A percentile compares a stretch with the other conserved stretches of the same genome.
phyloP scores from a whole-genome alignment of 2,113 vertebrate species.

The Sinosuthora webbiana region DNA sequence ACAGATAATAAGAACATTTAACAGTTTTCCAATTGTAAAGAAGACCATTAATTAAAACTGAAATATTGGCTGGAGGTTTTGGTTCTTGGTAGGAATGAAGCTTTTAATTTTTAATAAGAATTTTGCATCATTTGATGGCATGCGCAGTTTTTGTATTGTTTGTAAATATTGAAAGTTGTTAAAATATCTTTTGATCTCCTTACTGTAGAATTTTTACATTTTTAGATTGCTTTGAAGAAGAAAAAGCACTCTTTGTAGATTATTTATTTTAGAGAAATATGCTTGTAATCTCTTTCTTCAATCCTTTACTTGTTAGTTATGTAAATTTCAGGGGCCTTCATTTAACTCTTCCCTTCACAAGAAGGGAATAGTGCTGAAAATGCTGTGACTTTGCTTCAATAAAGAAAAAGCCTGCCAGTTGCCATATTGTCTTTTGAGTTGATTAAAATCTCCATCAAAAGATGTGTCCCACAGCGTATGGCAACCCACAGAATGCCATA shows the following conservation, averaged over 20 bases:
- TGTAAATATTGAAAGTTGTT: conserved; percentile 84
- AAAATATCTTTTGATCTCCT: conserved; percentile 80
- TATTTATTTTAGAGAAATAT: conserved; percentile 88
- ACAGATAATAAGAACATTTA: conserved; percentile 59
- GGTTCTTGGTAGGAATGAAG: conserved; percentile 59
- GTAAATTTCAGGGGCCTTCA: conserved; percentile 69
- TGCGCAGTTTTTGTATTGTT: conserved; percentile 83
- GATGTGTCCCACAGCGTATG: not conserved
- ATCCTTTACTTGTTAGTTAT: conserved; percentile 61
- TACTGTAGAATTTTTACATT: conserved; percentile 80
- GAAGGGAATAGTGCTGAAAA: conserved; percentile 57
- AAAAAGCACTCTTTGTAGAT: conserved; percentile 78
- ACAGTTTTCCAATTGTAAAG: conserved; percentile 69
- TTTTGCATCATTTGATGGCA: conserved; percentile 73
- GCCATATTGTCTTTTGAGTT: conserved; percentile 49
- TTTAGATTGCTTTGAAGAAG: conserved; percentile 71
- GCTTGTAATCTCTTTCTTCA: conserved; percentile 64
- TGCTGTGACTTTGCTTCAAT: conserved; percentile 70
- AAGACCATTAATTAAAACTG: conserved; percentile 63
- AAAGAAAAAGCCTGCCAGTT: conserved; percentile 63
- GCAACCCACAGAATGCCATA: conserved; percentile 11
- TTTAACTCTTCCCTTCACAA: conserved; percentile 50
- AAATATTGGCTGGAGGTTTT: conserved; percentile 49
- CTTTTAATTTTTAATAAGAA: conserved; percentile 75
- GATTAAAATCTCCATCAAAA: conserved; percentile 40